Evolutionary conservation across 2,113 vertebrate species (phyloP).

Genomic region (Ailurus styani): DNA sequence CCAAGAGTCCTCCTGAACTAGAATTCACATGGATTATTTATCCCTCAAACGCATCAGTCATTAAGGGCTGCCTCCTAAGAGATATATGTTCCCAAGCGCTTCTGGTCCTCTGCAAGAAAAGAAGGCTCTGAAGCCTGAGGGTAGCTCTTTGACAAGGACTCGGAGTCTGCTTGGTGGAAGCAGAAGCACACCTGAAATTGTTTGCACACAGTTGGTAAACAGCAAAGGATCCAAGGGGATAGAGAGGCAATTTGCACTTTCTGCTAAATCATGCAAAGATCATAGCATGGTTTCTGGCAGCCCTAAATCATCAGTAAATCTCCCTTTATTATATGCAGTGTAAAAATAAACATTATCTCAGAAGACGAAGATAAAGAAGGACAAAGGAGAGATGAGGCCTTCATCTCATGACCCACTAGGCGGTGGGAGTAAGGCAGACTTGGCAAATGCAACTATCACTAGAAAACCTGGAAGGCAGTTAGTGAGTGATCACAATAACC

Average conservation of each 20-base stretch:
- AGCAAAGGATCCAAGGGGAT: not conserved
- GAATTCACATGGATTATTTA: not conserved
- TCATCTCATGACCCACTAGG: fast-evolving
- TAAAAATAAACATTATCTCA: not conserved
- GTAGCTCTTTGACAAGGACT: not conserved
- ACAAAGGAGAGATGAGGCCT: not conserved
- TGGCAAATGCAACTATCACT: not conserved
- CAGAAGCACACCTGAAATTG: not conserved
- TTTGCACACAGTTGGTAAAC: not conserved
- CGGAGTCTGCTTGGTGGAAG: not conserved
- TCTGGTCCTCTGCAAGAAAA: not conserved
- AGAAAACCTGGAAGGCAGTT: not conserved
- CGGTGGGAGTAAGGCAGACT: not conserved
- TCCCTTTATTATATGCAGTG: not conserved
- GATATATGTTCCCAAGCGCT: not conserved
- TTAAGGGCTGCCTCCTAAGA: not conserved
- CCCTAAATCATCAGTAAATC: not conserved
- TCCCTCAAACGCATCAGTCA: not conserved
- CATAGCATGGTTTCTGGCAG: not conserved
- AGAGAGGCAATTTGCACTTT: not conserved
- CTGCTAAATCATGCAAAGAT: not conserved
- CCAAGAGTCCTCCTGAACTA: not conserved
- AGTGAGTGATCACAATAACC: not conserved
- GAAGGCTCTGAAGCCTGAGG: not conserved
- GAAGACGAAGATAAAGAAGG: not conserved